Percentiles rank a stretch among this genome's conserved stretches.
phyloP scores from a whole-genome alignment of 2,113 vertebrate species.

The Trichechus manatus region DNA sequence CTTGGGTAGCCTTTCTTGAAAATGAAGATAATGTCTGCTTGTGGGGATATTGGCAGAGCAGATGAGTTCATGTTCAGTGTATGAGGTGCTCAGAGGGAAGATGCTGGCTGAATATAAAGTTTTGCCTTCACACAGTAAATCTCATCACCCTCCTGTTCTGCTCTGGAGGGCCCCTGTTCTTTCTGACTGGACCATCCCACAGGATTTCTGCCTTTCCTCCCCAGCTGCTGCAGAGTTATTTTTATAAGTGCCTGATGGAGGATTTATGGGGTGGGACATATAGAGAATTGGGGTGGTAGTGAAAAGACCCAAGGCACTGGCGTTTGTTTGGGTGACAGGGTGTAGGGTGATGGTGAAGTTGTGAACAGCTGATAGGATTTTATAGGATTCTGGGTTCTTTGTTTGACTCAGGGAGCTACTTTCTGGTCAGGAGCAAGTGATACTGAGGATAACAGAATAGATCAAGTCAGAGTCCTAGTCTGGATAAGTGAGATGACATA shows the following conservation, averaged over 20 bases:
- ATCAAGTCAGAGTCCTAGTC: not conserved
- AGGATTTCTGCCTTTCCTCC: not conserved
- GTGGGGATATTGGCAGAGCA: constrained; percentile 40
- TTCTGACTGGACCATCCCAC: not conserved
- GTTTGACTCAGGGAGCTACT: not conserved
- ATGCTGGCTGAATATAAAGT: constrained; percentile 30
- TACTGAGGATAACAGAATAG: not conserved
- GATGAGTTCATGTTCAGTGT: constrained; percentile 49
- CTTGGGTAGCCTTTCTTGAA: not conserved
- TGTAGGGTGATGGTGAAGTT: not conserved
- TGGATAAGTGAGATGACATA: not conserved
- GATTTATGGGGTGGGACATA: not conserved
- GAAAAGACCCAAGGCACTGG: too few species aligned
- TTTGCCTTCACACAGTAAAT: not conserved
- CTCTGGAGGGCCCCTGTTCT: not conserved
- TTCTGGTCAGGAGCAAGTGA: not conserved
- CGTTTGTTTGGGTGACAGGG: not conserved
- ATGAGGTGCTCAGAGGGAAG: not conserved
- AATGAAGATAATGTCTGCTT: constrained; percentile 50
- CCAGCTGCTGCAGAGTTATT: not conserved
- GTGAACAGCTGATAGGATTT: not conserved
- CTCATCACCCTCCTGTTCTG: not conserved
- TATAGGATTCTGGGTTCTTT: not conserved
- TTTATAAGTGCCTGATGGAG: not conserved
- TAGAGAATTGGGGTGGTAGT: not conserved